Evolutionary conservation across 1,140 invertebrate species (phyloP).

Genomic region (Neodiprion lecontei): DNA sequence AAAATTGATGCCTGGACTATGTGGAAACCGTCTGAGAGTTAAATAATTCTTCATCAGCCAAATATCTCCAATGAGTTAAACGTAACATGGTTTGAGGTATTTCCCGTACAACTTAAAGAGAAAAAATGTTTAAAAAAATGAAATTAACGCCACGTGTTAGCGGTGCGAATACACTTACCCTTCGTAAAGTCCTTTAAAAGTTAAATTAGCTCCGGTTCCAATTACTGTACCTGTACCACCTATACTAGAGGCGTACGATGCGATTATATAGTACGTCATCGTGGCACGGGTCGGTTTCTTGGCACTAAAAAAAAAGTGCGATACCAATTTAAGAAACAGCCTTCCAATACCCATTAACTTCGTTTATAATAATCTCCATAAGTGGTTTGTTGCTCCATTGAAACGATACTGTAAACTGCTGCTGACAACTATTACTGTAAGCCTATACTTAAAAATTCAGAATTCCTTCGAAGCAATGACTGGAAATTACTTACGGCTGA

Average conservation of each 20-base stretch:
- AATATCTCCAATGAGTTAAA: not conserved
- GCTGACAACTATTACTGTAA: constrained; percentile 27
- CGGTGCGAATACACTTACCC: constrained; percentile 18
- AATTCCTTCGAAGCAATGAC: too few species aligned
- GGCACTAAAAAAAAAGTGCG: constrained; percentile 42
- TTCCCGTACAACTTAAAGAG: not conserved
- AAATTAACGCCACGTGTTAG: too few species aligned
- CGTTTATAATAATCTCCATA: too few species aligned
- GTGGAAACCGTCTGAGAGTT: constrained; percentile 59
- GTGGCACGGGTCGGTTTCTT: constrained; percentile 70
- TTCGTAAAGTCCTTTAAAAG: constrained; percentile 80
- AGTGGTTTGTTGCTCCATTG: too few species aligned
- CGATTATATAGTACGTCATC: constrained; percentile 75
- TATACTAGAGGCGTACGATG: constrained; percentile 81
- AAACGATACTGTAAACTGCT: not conserved
- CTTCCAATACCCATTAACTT: too few species aligned
- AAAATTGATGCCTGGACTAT: constrained; percentile 71
- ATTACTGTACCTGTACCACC: constrained; percentile 88
- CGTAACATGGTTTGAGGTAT: not conserved
- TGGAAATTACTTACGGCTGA: constrained; percentile 55
- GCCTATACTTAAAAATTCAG: not conserved
- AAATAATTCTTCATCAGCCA: not conserved
- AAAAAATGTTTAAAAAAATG: too few species aligned
- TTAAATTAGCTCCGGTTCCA: constrained; percentile 88
- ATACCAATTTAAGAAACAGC: constrained; percentile 13